Evolutionary conservation across 2,888 invertebrate species (phyloP), one percentile per base, ranked within the genome.

Genomic region (Endotricha flammealis): DNA sequence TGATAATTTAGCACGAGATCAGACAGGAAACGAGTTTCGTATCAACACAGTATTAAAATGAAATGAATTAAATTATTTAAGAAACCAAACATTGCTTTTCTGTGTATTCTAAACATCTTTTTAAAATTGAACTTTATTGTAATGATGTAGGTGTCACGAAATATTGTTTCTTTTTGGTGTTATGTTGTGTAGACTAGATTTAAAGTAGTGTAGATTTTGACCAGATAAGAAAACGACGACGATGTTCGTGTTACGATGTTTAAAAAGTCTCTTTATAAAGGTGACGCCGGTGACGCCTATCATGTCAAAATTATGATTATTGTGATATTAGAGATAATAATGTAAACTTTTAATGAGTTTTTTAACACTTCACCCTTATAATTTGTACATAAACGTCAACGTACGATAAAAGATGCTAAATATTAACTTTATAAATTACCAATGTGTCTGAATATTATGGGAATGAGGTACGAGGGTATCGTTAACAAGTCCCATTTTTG

Each of bases 1-100:
- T 49, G 77, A 85, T 85, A 79, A 82, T 80, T 76, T 78, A 80
- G 64, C 71, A 54, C 64, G 59, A 64, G 50, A 57, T 46, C 46
- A 46, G 44, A 51, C 43, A 50, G 46, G 41, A 50, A 65, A 71
- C 68, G 38, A 53, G 73, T 73, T 69, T 52, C 34, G 44, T 60
- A 64, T 64, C 63, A 53, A 59, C 50, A 41, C 44, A 44, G 48
- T 54, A 62, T 60, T 57, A 60, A 63, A 68, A 67, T 64, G 57
- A 64, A 59, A 55, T 50, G 46, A 52, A 60, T 67, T 62, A 65
- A 53, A 57, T 63, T 60, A 60, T 59, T 57, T 57, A 56, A 56
- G 44, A 38, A 49, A 46, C 54, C 52, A 53, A 42, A 44, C 40
- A 45, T 48, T 41, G 31, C 20, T 32, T 35, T 46, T 43, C 33